phyloP scores from a whole-genome alignment of 1,140 invertebrate genomes.

The Agrilus planipennis region DNA sequence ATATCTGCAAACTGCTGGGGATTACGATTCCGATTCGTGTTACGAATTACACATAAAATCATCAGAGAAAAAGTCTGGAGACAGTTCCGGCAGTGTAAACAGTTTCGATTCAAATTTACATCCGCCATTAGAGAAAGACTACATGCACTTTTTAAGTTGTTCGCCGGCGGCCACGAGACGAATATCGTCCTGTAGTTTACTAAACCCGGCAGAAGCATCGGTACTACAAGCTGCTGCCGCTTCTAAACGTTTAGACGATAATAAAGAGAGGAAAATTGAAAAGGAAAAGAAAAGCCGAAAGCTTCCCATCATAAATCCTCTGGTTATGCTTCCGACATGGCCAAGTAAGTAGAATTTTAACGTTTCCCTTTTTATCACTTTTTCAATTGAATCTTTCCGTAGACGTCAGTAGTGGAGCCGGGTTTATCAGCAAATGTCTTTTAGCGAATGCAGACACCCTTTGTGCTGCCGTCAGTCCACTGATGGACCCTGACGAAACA shows the following conservation, averaged over 20 bases:
- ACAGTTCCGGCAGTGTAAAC: conserved; percentile 30
- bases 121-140: conserved; percentile 38
- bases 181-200: conserved; percentile 65
- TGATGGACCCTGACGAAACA: conserved; percentile 87
- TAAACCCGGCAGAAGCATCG: conserved; percentile 49
- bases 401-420: conserved; percentile 54
- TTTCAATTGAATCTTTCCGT: conserved; percentile 11
- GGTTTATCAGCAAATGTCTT: conserved; percentile 81
- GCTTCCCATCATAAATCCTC: conserved; percentile 81
- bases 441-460: conserved; percentile 93
- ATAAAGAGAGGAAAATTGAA: conserved; percentile 32
- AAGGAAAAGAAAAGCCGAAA: conserved; percentile 42
- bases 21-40: conserved; percentile 30
- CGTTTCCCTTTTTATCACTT: no score
- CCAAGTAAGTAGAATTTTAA: conserved; percentile 51
- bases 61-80: conserved; percentile 30
- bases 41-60: conserved; percentile 34
- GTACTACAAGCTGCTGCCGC: conserved; percentile 44
- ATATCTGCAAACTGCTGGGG: conserved; percentile 28
- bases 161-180: conserved; percentile 63
- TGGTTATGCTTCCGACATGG: conserved; percentile 76
- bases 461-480: conserved; percentile 84
- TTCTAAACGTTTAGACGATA: conserved; percentile 34
- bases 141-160: conserved; percentile 47
- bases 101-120: conserved; percentile 44